phyloP scores from a whole-genome alignment of 2,113 vertebrate species.

The Azemiops feae region DNA sequence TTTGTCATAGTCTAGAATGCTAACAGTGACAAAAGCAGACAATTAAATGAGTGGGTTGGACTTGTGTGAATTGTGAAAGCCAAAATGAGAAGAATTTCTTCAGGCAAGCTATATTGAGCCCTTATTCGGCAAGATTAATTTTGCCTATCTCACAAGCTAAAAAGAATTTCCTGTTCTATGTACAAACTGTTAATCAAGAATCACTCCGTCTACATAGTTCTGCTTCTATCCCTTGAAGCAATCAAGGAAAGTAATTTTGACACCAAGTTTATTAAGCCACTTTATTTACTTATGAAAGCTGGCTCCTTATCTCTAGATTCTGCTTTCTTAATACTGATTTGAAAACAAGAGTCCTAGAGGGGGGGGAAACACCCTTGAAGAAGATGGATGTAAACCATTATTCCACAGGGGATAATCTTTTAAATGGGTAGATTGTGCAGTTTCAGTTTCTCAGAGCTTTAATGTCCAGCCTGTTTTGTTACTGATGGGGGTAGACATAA shows the following conservation, averaged over 20 bases:
- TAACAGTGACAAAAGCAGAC: not conserved
- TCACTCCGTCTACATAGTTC: not conserved
- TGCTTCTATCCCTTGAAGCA: not conserved
- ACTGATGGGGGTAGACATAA: not conserved
- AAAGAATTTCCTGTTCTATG: not conserved
- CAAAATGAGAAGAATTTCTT: not conserved
- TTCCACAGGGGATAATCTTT: not conserved
- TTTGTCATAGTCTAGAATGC: not conserved
- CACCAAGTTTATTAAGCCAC: constrained; percentile 4
- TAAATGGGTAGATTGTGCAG: not conserved
- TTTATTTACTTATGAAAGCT: not conserved
- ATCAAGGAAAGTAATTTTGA: not conserved
- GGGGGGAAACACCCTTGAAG: not conserved
- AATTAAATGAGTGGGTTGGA: not conserved
- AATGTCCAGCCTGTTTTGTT: not conserved
- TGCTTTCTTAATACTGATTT: not conserved
- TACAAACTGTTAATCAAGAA: not conserved
- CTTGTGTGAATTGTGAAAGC: constrained; percentile 2
- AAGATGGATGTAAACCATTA: not conserved
- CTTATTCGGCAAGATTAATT: not conserved
- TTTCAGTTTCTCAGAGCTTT: not conserved
- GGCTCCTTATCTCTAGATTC: not conserved
- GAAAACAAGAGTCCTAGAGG: not conserved
- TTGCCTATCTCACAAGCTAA: not conserved
- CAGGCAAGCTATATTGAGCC: not conserved